Percentiles rank a stretch among this genome's conserved stretches.
phyloP scores from a whole-genome alignment of 2,888 invertebrate genomes.

The Dolomedes plantarius region DNA sequence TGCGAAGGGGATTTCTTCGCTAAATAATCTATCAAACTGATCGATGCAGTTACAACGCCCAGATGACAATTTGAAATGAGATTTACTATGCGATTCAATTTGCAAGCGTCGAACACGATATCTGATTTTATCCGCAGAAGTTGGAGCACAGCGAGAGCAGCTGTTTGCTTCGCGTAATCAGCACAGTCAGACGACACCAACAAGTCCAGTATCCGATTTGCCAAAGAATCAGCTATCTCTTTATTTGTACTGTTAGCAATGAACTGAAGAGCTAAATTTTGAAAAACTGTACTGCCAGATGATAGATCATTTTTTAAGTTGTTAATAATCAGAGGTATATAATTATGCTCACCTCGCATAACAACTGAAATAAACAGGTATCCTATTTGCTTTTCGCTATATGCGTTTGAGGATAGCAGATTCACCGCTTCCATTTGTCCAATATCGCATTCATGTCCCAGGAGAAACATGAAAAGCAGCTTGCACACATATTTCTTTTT shows the following conservation, averaged over 20 bases:
- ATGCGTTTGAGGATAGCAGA: slow-evolving; percentile 98
- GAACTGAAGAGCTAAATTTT: slow-evolving; percentile 98
- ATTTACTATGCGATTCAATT: neutral
- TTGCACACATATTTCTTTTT: slow-evolving; percentile 99
- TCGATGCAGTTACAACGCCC: slow-evolving; percentile 40
- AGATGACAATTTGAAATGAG: slow-evolving; percentile 24
- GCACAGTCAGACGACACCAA: slow-evolving; percentile 87
- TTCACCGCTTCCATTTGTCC: slow-evolving; percentile 99
- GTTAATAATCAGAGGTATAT: slow-evolving; percentile 98
- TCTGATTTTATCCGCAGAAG: slow-evolving; percentile 18
- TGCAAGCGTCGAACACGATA: neutral
- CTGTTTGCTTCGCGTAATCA: slow-evolving; percentile 47
- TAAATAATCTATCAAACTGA: slow-evolving; percentile 38
- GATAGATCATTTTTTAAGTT: slow-evolving; percentile 98
- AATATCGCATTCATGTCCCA: slow-evolving; percentile 99
- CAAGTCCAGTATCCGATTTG: slow-evolving; percentile 96
- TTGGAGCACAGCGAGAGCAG: slow-evolving; percentile 19
- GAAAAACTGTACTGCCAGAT: slow-evolving; percentile 96
- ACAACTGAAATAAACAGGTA: slow-evolving; percentile 99
- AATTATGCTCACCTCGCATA: slow-evolving; percentile 98
- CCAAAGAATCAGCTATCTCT: slow-evolving; percentile 99
- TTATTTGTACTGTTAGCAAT: slow-evolving; percentile 99
- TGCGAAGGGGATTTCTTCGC: neutral
- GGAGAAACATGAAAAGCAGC: slow-evolving; percentile 97
- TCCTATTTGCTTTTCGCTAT: slow-evolving; percentile 99